phyloP scores from a whole-genome alignment of 2,113 vertebrate species.

The Holacanthus passer region DNA sequence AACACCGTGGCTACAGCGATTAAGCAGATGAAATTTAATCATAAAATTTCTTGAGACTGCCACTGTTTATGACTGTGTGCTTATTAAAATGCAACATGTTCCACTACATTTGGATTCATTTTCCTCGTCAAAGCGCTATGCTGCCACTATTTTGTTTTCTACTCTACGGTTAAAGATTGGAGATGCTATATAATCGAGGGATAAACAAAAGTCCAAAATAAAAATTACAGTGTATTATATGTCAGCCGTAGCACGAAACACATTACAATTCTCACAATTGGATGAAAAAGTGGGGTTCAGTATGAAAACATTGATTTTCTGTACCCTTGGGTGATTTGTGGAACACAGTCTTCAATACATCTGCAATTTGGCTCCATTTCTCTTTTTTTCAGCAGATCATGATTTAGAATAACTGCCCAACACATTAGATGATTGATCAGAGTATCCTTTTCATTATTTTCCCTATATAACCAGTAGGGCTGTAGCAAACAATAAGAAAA shows the following conservation, averaged over 20 bases:
- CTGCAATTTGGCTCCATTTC: slow-evolving; percentile 63
- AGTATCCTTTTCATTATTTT: slow-evolving; percentile 38
- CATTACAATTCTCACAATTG: slow-evolving; percentile 48
- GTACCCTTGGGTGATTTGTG: slow-evolving; percentile 70
- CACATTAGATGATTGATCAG: slow-evolving; percentile 64
- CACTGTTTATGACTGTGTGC: slow-evolving; percentile 69
- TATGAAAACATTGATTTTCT: slow-evolving; percentile 69
- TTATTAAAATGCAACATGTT: slow-evolving; percentile 77
- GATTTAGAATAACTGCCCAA: slow-evolving; percentile 53
- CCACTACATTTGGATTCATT: slow-evolving; percentile 68
- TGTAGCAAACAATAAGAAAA: not conserved
- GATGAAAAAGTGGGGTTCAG: slow-evolving; percentile 50
- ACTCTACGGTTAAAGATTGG: slow-evolving; percentile 7
- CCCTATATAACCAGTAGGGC: slow-evolving; percentile 11
- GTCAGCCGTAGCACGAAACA: slow-evolving; percentile 24
- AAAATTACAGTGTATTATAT: slow-evolving; percentile 32
- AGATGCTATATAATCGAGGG: slow-evolving; percentile 18
- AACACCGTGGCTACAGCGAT: slow-evolving; percentile 58
- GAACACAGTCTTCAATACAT: slow-evolving; percentile 65
- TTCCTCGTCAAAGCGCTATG: slow-evolving; percentile 23
- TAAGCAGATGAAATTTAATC: slow-evolving; percentile 75
- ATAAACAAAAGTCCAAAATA: slow-evolving; percentile 50
- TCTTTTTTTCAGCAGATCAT: slow-evolving; percentile 59
- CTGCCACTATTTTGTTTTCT: slow-evolving; percentile 47
- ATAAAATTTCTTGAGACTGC: slow-evolving; percentile 67